phyloP scores from a whole-genome alignment of 2,797 vertebrate genomes.

The Scleropages formosus region DNA sequence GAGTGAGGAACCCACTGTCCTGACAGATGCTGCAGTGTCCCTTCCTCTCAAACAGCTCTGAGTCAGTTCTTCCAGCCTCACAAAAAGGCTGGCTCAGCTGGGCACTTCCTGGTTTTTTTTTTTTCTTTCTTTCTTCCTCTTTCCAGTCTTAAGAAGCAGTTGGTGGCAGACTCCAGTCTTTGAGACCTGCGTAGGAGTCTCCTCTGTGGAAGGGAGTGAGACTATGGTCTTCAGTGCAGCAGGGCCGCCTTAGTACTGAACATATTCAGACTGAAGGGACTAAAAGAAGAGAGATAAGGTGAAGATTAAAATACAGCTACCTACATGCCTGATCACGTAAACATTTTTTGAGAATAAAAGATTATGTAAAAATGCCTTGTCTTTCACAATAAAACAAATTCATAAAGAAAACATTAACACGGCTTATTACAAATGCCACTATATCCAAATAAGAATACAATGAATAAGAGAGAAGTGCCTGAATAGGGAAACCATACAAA shows the following conservation, averaged over 20 bases:
- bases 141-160: not conserved
- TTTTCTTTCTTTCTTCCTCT: too few species aligned
- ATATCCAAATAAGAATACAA: too few species aligned
- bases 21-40: too few species aligned
- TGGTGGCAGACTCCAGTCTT: conserved; percentile 10
- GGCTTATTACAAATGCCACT: too few species aligned
- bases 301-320: not conserved
- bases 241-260: conserved; percentile 80
- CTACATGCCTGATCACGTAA: not conserved
- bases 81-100: not conserved
- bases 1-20: not conserved
- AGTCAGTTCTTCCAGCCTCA: conserved; percentile 1
- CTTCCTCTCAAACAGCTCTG: too few species aligned
- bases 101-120: conserved; percentile 1
- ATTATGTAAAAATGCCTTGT: too few species aligned
- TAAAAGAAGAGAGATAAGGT: conserved; percentile 53
- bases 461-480: too few species aligned
- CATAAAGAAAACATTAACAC: too few species aligned
- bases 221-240: conserved; percentile 52
- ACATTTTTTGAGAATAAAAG: not conserved
- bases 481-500: too few species aligned
- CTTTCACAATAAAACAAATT: not conserved
- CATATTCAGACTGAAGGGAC: conserved; percentile 89
- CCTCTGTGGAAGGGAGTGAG: conserved; percentile 24
- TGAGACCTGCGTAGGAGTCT: not conserved